Percentiles rank a stretch among this genome's conserved stretches.
Evolutionary conservation across 2,888 invertebrate species (phyloP).

Genomic region (Parnassius apollo): DNA sequence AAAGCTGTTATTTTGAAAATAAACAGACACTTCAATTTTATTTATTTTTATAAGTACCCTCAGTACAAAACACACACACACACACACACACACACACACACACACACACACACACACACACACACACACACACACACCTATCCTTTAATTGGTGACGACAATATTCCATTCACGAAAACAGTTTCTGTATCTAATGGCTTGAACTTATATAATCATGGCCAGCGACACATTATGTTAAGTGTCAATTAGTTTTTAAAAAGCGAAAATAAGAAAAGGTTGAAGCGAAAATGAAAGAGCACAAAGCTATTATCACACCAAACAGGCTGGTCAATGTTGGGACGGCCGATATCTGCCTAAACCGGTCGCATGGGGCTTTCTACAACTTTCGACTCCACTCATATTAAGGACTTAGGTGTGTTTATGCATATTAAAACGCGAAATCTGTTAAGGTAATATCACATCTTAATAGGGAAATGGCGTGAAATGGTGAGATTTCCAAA

Average conservation of each 20-base stretch:
- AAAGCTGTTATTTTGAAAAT: too few species aligned
- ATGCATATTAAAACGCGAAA: slow-evolving; percentile 11
- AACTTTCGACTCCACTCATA: slow-evolving; percentile 18
- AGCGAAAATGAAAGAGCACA: slow-evolving; percentile 4
- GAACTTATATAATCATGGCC: too few species aligned
- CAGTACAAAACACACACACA: too few species aligned
- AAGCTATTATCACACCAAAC: slow-evolving; percentile 4
- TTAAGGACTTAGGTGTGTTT: slow-evolving; percentile 10
- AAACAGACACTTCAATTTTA: too few species aligned
- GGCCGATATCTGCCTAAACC: slow-evolving; percentile 8
- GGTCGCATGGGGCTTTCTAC: slow-evolving; percentile 21
- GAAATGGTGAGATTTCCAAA: background rate
- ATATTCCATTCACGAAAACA: background rate
- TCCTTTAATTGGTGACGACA: too few species aligned
- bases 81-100: too few species aligned
- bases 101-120: too few species aligned
- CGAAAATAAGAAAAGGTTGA: background rate
- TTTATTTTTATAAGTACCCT: too few species aligned
- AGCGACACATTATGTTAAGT: background rate
- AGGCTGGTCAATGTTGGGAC: background rate
- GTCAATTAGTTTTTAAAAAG: background rate
- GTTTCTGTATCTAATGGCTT: background rate
- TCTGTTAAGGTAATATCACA: background rate
- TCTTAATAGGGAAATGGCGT: background rate
- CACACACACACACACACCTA: too few species aligned